These are phyloP conservation scores for Cyclura pinguis DNA, from an alignment of 2,797 vertebrate species.

Conservation along the genomic window DNA sequence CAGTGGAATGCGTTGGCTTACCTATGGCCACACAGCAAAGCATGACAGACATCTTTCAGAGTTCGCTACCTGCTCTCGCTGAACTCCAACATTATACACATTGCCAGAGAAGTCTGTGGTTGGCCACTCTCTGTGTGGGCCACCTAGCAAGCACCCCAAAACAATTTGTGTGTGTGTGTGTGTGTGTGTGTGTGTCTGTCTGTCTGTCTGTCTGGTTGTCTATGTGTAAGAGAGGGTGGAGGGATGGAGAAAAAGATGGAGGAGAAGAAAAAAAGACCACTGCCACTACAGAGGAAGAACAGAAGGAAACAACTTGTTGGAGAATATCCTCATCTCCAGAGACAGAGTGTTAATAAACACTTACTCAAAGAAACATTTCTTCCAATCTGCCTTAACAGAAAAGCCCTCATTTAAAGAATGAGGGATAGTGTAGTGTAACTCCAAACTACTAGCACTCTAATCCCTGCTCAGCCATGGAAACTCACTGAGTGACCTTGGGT, in stretches of 20 bases:
- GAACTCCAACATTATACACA: neutral
- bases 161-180: neutral
- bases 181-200: too few relatives aligned
- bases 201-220: too few relatives aligned
- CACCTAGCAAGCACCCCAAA: slow-evolving; percentile 25
- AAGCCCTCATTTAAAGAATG: too few relatives aligned
- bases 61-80: slow-evolving; percentile 7
- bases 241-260: too few relatives aligned
- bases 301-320: slow-evolving; percentile 7
- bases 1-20: neutral
- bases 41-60: neutral
- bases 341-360: too few relatives aligned
- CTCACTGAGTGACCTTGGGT: too few relatives aligned
- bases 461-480: too few relatives aligned
- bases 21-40: slow-evolving; percentile 11
- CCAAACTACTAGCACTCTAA: neutral
- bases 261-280: too few relatives aligned
- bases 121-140: slow-evolving; percentile 12
- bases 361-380: too few relatives aligned
- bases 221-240: neutral
- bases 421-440: too few relatives aligned
- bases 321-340: neutral
- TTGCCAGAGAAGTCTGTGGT: slow-evolving; percentile 13
- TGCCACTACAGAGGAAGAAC: neutral
- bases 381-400: too few relatives aligned